A percentile compares a stretch with the other conserved stretches of the same genome.
phyloP scores from a whole-genome alignment of 2,888 invertebrate genomes.

The Odontocerum albicorne region DNA sequence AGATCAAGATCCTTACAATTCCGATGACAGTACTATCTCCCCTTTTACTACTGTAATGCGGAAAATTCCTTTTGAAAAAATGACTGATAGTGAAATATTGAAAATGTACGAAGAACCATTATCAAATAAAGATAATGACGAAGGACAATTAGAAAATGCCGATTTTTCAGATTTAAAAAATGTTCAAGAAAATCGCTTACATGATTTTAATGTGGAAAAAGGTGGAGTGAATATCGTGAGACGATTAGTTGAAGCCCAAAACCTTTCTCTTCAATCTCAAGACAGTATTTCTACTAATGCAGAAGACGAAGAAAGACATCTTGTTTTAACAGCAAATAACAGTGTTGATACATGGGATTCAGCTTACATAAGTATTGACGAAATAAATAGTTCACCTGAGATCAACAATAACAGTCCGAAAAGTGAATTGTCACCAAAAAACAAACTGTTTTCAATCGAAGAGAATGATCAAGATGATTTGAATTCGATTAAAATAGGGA shows the following conservation, averaged over 20 bases:
- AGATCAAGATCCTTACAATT: conserved; percentile 14
- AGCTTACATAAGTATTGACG: conserved; percentile 58
- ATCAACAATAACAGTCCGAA: conserved; percentile 45
- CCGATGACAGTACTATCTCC: conserved; percentile 23
- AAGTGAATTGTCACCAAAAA: conserved; percentile 22
- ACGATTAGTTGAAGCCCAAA: neutral
- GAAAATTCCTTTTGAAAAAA: conserved; percentile 31
- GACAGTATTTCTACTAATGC: conserved; percentile 17
- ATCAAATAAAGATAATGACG: conserved; percentile 48
- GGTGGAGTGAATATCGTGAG: conserved; percentile 6
- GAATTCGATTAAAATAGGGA: conserved; percentile 38
- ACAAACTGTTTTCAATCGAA: conserved; percentile 33
- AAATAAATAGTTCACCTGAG: conserved; percentile 51
- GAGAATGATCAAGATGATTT: conserved; percentile 42
- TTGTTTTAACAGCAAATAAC: neutral
- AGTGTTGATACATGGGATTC: conserved; percentile 54
- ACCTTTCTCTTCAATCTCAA: neutral
- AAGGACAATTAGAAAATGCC: too few species aligned
- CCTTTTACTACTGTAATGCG: conserved; percentile 26
- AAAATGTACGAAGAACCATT: conserved; percentile 39
- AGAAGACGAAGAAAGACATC: conserved; percentile 9
- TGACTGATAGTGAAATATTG: conserved; percentile 36
- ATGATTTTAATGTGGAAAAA: conserved; percentile 16
- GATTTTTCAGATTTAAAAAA: too few species aligned
- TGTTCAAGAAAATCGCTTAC: conserved; percentile 37